Percentiles rank a stretch among this genome's conserved stretches.
phyloP scores from a whole-genome alignment of 92 coral and sea anemone species.

The Zoanthus sansibaricus region DNA sequence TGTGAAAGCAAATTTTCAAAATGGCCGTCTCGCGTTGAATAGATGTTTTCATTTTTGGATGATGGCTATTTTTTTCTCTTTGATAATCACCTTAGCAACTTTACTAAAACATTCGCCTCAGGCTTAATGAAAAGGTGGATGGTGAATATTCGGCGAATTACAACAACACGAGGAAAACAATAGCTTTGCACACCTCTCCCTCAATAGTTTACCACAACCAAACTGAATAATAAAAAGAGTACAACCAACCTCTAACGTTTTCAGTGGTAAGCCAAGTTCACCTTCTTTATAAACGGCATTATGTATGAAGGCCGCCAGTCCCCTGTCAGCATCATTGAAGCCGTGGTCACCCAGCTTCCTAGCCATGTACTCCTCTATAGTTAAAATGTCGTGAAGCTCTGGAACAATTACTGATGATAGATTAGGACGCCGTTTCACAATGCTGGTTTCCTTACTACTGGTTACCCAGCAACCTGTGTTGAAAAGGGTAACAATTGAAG shows the following conservation, averaged over 20 bases:
- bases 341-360: not conserved
- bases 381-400: not conserved
- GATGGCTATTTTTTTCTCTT: too few species aligned
- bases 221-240: not conserved
- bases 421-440: not conserved
- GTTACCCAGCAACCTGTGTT: not conserved
- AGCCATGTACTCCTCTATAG: conserved; percentile 23
- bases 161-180: too few species aligned
- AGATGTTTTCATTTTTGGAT: too few species aligned
- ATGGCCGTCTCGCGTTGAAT: too few species aligned
- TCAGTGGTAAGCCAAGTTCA: conserved; percentile 24
- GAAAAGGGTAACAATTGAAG: not conserved
- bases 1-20: too few species aligned
- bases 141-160: too few species aligned
- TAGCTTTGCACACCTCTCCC: not conserved
- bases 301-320: conserved; percentile 1
- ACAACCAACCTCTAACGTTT: not conserved
- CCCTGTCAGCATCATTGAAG: conserved; percentile 13
- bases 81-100: too few species aligned
- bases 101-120: too few species aligned
- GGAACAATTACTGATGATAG: conserved; percentile 8
- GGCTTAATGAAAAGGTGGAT: too few species aligned
- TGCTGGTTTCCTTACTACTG: not conserved
- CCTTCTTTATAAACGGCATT: conserved; percentile 21
- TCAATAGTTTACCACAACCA: not conserved